Evolutionary conservation across 2,113 vertebrate genomes (phyloP).

Genomic region (Rhinogobius similis): DNA sequence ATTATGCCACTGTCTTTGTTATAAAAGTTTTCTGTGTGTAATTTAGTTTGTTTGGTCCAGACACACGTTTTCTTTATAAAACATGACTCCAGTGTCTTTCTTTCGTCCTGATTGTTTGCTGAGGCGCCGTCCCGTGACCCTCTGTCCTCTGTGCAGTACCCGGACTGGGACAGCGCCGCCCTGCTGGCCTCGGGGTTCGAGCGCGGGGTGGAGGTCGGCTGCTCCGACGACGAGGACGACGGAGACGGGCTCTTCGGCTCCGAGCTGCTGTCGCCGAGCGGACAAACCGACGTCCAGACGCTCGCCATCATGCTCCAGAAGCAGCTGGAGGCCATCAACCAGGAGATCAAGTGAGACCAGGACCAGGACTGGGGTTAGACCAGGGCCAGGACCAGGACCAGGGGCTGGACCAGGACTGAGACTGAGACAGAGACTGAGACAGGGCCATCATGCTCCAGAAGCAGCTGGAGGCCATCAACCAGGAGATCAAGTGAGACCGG

Average conservation of each 20-base stretch:
- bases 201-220: conserved; percentile 77
- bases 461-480: conserved; percentile 93
- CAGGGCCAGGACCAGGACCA: no score
- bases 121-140: background rate
- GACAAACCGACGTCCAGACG: conserved; percentile 91
- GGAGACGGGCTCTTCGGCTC: conserved; percentile 84
- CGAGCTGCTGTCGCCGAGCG: conserved; percentile 87
- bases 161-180: conserved; percentile 85
- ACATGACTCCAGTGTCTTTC: no score
- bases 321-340: conserved; percentile 93
- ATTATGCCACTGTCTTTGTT: no score
- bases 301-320: conserved; percentile 93
- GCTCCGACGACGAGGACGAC: conserved; percentile 88
- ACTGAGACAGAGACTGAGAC: no score
- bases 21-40: no score
- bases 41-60: no score
- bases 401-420: no score
- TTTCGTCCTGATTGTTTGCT: no score
- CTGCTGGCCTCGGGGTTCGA: conserved; percentile 82
- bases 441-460: conserved; percentile 95
- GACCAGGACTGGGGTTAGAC: no score
- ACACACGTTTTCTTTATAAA: no score
- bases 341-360: conserved; percentile 88
- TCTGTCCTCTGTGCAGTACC: conserved; percentile 63
- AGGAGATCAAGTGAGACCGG: conserved; percentile 88